Percentiles rank a stretch among this genome's conserved stretches.
Conservation (phyloP, 2,888 invertebrate genomes). For the Sarcophaga caerulescens region DNA sequence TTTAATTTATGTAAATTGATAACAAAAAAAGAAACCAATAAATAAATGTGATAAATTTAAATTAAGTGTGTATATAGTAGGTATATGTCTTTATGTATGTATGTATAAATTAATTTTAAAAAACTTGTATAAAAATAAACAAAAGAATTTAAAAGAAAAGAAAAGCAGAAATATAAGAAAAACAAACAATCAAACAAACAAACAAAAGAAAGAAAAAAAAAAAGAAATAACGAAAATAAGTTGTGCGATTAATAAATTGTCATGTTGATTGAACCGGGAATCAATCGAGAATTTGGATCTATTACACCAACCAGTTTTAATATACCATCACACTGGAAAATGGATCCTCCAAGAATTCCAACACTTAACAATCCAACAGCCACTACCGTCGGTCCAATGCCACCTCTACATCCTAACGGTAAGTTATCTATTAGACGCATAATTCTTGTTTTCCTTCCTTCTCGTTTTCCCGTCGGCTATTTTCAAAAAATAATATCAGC, state of each 20-base stretch:
- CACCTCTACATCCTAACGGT: conserved; percentile 77
- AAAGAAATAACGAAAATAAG: conserved; percentile 46
- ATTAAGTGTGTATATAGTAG: no score
- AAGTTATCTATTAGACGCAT: conserved; percentile 69
- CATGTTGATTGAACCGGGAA: conserved; percentile 81
- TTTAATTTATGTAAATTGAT: no score
- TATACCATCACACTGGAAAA: conserved; percentile 79
- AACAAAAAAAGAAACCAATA: no score
- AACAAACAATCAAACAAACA: conserved; percentile 1
- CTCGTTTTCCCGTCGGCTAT: conserved; percentile 27
- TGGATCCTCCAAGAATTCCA: conserved; percentile 80
- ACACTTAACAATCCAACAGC: conserved; percentile 69
- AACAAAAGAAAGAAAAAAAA: conserved; percentile 6
- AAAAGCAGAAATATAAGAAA: neutral
- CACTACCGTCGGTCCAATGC: conserved; percentile 70
- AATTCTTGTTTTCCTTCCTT: neutral
- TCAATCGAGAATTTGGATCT: conserved; percentile 81
- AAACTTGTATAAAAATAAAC: conserved; percentile 11
- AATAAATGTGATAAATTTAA: no score
- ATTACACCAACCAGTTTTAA: conserved; percentile 79
- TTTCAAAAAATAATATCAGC: neutral
- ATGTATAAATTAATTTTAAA: neutral
- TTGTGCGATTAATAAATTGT: conserved; percentile 79
- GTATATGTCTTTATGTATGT: no score
- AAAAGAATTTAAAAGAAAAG: neutral